These are phyloP conservation scores for Ophiothrix spiculata DNA, from an alignment of 35 echinoderm and acorn worm genomes.

Conservation along the genomic window DNA sequence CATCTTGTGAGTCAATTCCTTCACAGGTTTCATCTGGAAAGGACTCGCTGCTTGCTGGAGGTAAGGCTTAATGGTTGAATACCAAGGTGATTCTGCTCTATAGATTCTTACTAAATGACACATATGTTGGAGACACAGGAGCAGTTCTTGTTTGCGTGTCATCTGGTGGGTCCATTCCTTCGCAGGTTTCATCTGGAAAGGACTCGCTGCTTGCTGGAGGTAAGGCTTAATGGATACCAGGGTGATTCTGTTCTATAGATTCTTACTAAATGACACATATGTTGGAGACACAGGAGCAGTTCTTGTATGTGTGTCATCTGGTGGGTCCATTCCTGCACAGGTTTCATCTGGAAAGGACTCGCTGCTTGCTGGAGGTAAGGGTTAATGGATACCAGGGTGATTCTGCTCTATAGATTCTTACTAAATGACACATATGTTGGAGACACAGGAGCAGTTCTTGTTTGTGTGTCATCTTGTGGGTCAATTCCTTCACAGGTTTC, in stretches of 20 bases:
- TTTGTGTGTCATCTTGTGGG: constrained; percentile 86
- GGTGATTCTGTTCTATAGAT: too few species aligned
- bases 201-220: constrained; percentile 81
- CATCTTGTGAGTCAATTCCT: constrained; percentile 81
- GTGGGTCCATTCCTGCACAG: constrained; percentile 82
- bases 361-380: constrained; percentile 78
- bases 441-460: constrained; percentile 93
- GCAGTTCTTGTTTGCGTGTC: constrained; percentile 91
- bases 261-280: too few species aligned
- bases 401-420: constrained; percentile 82
- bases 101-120: constrained; percentile 89
- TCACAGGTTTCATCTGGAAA: constrained; percentile 90
- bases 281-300: constrained; percentile 89
- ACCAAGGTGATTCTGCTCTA: too few species aligned
- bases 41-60: constrained; percentile 81
- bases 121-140: constrained; percentile 87
- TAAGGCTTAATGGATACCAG: too few species aligned
- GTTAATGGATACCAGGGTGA: too few species aligned
- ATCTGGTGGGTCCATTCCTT: constrained; percentile 78
- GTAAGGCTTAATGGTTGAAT: too few species aligned
- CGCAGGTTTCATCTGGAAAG: constrained; percentile 94
- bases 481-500: constrained; percentile 84
- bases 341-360: constrained; percentile 88
- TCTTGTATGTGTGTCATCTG: constrained; percentile 77
- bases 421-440: constrained; percentile 75